Evolutionary conservation across 2,888 invertebrate species (phyloP), one percentile per base, ranked within the genome.

Genomic region (Dolomedes plantarius): DNA sequence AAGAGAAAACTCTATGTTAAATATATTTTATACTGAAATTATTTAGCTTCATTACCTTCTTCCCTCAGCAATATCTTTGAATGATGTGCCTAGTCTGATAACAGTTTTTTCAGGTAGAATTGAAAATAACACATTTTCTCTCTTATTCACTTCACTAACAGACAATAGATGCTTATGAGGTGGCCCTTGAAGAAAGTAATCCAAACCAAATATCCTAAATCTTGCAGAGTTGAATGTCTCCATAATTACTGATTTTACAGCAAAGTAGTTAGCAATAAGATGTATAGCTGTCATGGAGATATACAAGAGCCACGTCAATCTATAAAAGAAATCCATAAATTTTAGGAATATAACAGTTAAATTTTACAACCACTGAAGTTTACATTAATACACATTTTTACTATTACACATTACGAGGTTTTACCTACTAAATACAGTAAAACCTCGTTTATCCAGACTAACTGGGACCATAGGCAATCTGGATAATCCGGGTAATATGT

Each of bases 201-300:
- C 92, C 88, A 94, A 93, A 29, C 97, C 92, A 0, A 95, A 92
- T 80, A 95, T 93, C 27, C 95, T 92, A 88, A 96, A 94, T 72
- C 98, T 93, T 31, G 95, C 94, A 89, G 94, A 94, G 91, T 98
- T 98, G 56, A 98, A 93, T 0, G 95, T 95, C 89, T 94, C 94
- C 91, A 98, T 93, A 89, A 95, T 94, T 11, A 98, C 93, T 0
- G 96, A 93, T 88, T 94, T 94, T 0, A 98, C 96, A 0, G 98
- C 98, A 89, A 94, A 93, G 90, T 96, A 97, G 92, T 99, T 99
- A 72, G 96, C 95, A 90, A 94, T 94, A 19, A 99, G 92, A 92
- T 99, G 98, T 19, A 97, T 91, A 41, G 93, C 89, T 46, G 96
- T 95, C 91, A 97, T 94, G 13, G 94, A 39, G 50, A 94, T 89